These are phyloP conservation scores for Psammodynastes pulverulentus DNA, from an alignment of 2,113 vertebrate species.

Conservation along the genomic window DNA sequence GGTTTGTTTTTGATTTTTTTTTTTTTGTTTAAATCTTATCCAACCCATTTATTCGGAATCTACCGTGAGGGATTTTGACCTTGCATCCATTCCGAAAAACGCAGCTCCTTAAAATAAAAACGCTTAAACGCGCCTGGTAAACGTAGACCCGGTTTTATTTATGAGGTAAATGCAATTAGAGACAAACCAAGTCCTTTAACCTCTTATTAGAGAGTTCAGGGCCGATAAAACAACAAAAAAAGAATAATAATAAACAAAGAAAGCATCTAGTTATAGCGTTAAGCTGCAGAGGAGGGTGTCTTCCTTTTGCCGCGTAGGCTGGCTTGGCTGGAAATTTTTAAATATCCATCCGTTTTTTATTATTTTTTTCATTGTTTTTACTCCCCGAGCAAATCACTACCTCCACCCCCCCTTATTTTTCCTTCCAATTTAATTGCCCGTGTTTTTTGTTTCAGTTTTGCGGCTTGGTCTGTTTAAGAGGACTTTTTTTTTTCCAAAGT, in stretches of 20 bases:
- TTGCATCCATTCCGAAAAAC: background rate
- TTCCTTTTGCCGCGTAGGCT: background rate
- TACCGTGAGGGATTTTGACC: background rate
- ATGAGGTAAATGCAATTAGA: conserved; percentile 61
- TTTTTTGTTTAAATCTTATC: background rate
- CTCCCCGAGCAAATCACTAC: conserved; percentile 33
- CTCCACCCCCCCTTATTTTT: conserved; percentile 26
- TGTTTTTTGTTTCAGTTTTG: background rate
- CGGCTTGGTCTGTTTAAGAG: conserved; percentile 16
- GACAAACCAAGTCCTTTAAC: conserved; percentile 43
- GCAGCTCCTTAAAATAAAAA: conserved; percentile 69
- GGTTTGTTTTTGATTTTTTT: background rate
- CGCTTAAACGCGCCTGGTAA: conserved; percentile 66
- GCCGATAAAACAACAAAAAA: background rate
- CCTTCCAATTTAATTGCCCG: conserved; percentile 54
- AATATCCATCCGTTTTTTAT: conserved; percentile 25
- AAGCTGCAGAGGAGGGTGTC: background rate
- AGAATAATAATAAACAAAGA: background rate
- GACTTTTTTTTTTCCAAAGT: no score
- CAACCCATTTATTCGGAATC: background rate
- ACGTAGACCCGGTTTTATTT: conserved; percentile 57
- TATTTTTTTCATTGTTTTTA: no score
- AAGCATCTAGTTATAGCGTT: conserved; percentile 26
- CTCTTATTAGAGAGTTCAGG: conserved; percentile 61
- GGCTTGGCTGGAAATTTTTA: background rate